A percentile compares a stretch with the other conserved stretches of the same genome.
Conservation (phyloP, 1,140 invertebrate genomes). For the Ephestia elutella region DNA sequence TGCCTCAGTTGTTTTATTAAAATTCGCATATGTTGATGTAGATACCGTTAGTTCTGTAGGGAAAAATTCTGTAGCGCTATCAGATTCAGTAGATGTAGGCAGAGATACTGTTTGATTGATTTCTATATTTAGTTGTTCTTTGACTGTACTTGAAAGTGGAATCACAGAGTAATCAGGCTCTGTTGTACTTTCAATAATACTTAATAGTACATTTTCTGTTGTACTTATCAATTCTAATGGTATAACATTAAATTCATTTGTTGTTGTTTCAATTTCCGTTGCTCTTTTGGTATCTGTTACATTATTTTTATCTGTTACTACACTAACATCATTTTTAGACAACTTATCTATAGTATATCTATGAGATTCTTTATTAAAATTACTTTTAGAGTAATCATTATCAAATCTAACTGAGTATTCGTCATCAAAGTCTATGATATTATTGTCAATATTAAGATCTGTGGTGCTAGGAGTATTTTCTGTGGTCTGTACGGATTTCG, state of each 20-base stretch:
- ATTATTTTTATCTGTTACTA: conserved; percentile 15
- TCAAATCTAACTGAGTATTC: conserved; percentile 45
- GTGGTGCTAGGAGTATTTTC: conserved; percentile 20
- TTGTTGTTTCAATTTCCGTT: conserved; percentile 23
- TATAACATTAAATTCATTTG: conserved; percentile 54
- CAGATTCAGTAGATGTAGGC: conserved; percentile 48
- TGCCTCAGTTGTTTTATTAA: conserved; percentile 17
- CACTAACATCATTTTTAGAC: conserved; percentile 10
- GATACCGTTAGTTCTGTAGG: background rate
- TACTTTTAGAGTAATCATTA: conserved; percentile 36
- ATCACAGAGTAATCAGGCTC: conserved; percentile 61
- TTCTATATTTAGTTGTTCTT: conserved; percentile 30
- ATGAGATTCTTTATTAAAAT: conserved; percentile 50
- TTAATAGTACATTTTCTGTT: conserved; percentile 41
- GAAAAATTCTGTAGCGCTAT: conserved; percentile 32
- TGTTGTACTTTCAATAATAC: conserved; percentile 47
- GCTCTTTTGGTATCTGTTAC: conserved; percentile 8
- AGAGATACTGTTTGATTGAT: conserved; percentile 48
- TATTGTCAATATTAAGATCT: conserved; percentile 50
- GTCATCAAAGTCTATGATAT: conserved; percentile 59
- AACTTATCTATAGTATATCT: conserved; percentile 53
- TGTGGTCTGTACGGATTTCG: conserved; percentile 37
- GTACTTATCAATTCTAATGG: conserved; percentile 60
- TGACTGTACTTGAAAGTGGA: conserved; percentile 49
- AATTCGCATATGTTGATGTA: background rate